Conservation (phyloP, 2,888 invertebrate genomes). For the Agrotis exclamationis region DNA sequence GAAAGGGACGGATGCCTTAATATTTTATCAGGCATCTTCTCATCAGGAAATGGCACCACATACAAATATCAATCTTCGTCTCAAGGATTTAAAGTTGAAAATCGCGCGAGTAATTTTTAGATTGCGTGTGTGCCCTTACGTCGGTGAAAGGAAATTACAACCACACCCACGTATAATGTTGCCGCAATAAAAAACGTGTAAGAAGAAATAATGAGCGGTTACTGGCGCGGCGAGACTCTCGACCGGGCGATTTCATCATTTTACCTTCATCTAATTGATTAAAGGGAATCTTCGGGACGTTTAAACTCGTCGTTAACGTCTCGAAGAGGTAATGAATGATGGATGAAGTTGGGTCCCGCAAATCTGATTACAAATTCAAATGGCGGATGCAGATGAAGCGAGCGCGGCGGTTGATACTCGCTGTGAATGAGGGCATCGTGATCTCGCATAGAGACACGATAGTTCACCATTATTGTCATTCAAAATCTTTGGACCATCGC, state of each 20-base stretch:
- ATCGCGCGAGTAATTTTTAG: conserved; percentile 64
- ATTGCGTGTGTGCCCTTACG: conserved; percentile 91
- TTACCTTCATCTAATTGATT: conserved; percentile 88
- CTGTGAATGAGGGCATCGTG: conserved; percentile 80
- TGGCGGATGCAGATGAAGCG: conserved; percentile 84
- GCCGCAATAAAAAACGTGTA: conserved; percentile 91
- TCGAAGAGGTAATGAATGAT: conserved; percentile 82
- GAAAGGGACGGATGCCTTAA: conserved; percentile 88
- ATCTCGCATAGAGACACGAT: conserved; percentile 74
- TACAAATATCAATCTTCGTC: conserved; percentile 66
- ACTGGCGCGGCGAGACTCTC: conserved; percentile 86
- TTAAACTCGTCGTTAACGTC: conserved; percentile 65
- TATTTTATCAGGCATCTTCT: conserved; percentile 90
- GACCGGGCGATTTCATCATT: conserved; percentile 83
- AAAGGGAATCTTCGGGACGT: conserved; percentile 79
- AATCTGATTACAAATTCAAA: conserved; percentile 87
- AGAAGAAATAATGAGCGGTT: conserved; percentile 91
- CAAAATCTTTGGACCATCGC: conserved; percentile 60
- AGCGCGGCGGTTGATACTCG: conserved; percentile 78
- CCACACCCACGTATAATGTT: conserved; percentile 91
- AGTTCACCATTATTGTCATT: conserved; percentile 75
- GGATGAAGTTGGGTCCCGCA: conserved; percentile 81
- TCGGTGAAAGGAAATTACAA: conserved; percentile 92
- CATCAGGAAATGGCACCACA: conserved; percentile 74
- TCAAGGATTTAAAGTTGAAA: conserved; percentile 61